Evolutionary conservation across 2,113 vertebrate species (phyloP).

Genomic region (Cyanoliseus patagonus): DNA sequence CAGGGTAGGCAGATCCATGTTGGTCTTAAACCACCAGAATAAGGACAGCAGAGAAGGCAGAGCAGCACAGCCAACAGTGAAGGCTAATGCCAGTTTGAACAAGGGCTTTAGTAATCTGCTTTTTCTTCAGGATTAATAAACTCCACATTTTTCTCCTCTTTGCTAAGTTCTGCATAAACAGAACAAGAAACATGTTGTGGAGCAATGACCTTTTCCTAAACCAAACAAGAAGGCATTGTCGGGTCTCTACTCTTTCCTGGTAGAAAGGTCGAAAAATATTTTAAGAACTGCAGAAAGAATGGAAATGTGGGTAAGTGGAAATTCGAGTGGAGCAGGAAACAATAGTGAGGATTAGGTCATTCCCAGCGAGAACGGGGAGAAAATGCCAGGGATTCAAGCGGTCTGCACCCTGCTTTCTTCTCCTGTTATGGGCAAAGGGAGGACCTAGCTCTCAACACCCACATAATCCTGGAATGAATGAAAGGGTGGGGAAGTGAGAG

Average conservation of each 20-base stretch:
- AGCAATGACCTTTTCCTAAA: neutral
- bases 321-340: slow-evolving; percentile 36
- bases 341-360: slow-evolving; percentile 27
- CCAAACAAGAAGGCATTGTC: neutral
- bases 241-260: neutral
- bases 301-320: slow-evolving; percentile 20
- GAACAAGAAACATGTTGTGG: neutral
- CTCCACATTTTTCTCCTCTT: neutral
- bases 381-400: neutral
- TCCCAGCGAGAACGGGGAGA: neutral
- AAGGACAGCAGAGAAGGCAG: neutral
- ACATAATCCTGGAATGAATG: neutral
- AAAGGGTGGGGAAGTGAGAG: neutral
- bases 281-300: slow-evolving; percentile 1
- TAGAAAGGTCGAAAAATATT: slow-evolving; percentile 3
- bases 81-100: neutral
- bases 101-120: neutral
- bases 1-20: neutral
- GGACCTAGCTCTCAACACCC: neutral
- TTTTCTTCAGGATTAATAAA: neutral
- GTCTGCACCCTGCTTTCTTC: neutral
- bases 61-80: neutral
- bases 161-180: neutral
- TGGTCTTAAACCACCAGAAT: neutral
- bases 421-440: neutral